Percentiles rank a stretch among this genome's conserved stretches.
phyloP scores from a whole-genome alignment of 1,140 invertebrate genomes.

The Nephila pilipes region DNA sequence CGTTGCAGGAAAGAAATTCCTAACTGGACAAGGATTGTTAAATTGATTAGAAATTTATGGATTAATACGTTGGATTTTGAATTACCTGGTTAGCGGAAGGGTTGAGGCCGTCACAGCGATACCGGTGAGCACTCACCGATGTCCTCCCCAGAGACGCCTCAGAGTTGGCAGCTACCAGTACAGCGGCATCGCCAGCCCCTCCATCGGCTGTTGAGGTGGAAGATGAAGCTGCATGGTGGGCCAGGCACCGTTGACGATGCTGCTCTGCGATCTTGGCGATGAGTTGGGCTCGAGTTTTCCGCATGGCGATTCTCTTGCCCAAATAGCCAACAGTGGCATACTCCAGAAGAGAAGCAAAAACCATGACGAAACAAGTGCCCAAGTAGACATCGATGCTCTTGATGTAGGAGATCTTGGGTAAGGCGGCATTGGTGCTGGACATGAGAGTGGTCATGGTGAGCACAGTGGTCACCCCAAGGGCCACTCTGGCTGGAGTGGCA shows the following conservation, averaged over 20 bases:
- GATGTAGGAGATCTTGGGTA: slow-evolving; percentile 83
- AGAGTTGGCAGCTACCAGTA: slow-evolving; percentile 39
- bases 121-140: slow-evolving; percentile 57
- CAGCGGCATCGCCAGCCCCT: not conserved
- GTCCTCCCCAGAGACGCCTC: slow-evolving; percentile 65
- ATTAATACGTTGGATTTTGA: too few relatives aligned
- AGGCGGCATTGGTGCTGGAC: slow-evolving; percentile 83
- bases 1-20: too few relatives aligned
- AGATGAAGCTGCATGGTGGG: not conserved
- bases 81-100: slow-evolving; percentile 53
- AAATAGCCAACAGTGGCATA: slow-evolving; percentile 97
- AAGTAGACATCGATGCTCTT: slow-evolving; percentile 83
- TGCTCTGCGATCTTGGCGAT: slow-evolving; percentile 94
- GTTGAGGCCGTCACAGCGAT: slow-evolving; percentile 43
- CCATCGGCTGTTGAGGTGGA: not conserved
- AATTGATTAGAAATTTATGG: too few relatives aligned
- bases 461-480: slow-evolving; percentile 84
- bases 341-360: slow-evolving; percentile 83
- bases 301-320: slow-evolving; percentile 97
- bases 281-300: slow-evolving; percentile 92
- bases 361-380: slow-evolving; percentile 82
- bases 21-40: too few relatives aligned
- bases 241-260: slow-evolving; percentile 75
- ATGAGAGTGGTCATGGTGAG: slow-evolving; percentile 84
- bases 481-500: slow-evolving; percentile 82